phyloP scores from a whole-genome alignment of 2,888 invertebrate genomes.

The Agelastica alni region DNA sequence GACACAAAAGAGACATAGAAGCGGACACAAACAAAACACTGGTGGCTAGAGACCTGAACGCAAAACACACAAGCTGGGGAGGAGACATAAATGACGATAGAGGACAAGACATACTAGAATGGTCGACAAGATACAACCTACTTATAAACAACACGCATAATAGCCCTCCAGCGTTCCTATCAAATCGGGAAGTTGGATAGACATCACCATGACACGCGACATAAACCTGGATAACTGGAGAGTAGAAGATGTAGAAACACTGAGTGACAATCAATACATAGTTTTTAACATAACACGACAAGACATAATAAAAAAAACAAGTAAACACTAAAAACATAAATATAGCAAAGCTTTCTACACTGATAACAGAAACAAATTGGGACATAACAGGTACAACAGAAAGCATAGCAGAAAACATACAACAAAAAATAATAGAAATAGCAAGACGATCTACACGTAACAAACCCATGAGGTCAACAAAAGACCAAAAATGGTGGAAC shows the following conservation, averaged over 20 bases:
- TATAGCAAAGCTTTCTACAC: background rate
- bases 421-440: background rate
- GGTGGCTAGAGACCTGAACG: conserved; percentile 30
- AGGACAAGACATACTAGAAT: conserved; percentile 24
- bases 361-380: background rate
- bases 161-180: conserved; percentile 24
- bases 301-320: too few relatives aligned
- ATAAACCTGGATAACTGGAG: conserved; percentile 15
- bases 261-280: conserved; percentile 32
- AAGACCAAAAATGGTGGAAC: background rate
- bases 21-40: background rate
- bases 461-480: too few relatives aligned
- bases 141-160: conserved; percentile 17
- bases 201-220: conserved; percentile 23
- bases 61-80: conserved; percentile 29
- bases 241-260: conserved; percentile 25
- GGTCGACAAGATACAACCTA: conserved; percentile 4
- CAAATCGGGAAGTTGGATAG: conserved; percentile 30
- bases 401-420: background rate
- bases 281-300: background rate
- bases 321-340: background rate
- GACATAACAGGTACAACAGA: background rate
- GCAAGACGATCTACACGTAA: background rate
- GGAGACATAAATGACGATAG: conserved; percentile 23
- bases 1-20: too few relatives aligned